Base-by-base conservation (phyloP, 2,888 invertebrate species). In the Drosophila affinis region DNA sequence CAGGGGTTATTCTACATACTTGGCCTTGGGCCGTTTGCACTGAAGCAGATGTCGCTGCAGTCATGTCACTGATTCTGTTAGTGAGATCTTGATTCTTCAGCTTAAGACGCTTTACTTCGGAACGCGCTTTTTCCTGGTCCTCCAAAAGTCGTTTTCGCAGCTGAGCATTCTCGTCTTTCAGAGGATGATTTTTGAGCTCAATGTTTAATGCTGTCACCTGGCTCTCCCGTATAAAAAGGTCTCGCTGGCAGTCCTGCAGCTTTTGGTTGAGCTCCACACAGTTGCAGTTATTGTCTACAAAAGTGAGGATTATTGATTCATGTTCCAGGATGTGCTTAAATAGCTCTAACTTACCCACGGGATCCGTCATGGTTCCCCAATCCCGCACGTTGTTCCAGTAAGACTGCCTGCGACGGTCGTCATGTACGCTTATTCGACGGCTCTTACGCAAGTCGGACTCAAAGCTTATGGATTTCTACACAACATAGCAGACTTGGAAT, bases 121-220 rank as follows among this genome's bases (percentile, higher is more conserved):
- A 69, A 0, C 85, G 84, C 2, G 83, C 72, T 47, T 84, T 89
- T 0, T 85, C 81, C 55, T 91, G 88, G 53, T 90, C 90, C 3
- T 91, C 91, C 21, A 79, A 72, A 1, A 92, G 63, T 4, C 90
- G 82, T 51, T 89, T 90, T 45, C 86, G 90, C 0, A 92, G 71
- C 14, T 61, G 70, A 0, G 85, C 88, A 60, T 89, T 89, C 67
- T 92, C 91, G 3, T 87, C 81, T 62, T 90, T 91, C 0, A 91
- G 63, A 0, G 92, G 91, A 79, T 92, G 90, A 62, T 86, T 86
- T 70, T 89, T 90, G 3, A 90, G 56, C 73, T 91, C 88, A 69
- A 91, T 81, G 3, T 77, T 84, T 0, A 91, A 69, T 0, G 85
- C 88, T 3, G 88, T 89, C 10, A 91, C 89, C 70, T 90, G 90